Conservation (phyloP, 2,888 invertebrate species). For the Caenorhabditis afra region DNA sequence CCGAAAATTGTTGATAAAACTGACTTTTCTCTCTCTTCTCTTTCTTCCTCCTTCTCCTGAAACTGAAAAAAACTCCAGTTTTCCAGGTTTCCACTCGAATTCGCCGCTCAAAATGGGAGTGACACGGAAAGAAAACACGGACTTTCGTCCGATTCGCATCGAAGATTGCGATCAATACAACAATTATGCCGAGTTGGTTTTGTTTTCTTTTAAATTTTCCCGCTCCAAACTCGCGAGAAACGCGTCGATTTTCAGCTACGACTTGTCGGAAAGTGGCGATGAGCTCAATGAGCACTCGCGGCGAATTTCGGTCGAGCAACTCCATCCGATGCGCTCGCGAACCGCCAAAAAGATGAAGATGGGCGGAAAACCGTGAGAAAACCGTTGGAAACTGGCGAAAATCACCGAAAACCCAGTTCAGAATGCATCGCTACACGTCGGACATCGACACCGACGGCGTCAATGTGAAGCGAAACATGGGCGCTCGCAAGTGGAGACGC, state of each 20-base stretch:
- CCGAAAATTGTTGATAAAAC: no score
- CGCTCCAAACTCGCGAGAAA: no score
- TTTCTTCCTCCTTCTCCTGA: not conserved
- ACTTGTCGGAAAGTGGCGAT: constrained; percentile 63
- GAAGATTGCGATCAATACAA: constrained; percentile 66
- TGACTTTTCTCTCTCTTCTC: not conserved
- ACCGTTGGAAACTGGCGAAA: not conserved
- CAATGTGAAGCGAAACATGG: constrained; percentile 75
- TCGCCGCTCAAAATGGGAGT: constrained; percentile 61
- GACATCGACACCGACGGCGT: constrained; percentile 70
- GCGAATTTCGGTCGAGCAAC: constrained; percentile 48
- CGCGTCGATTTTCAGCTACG: constrained; percentile 68
- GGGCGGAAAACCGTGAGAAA: constrained; percentile 33
- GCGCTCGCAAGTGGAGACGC: constrained; percentile 76
- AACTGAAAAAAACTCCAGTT: no score
- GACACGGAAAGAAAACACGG: constrained; percentile 55
- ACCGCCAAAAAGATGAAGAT: constrained; percentile 38
- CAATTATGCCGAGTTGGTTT: constrained; percentile 73
- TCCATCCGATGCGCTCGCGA: constrained; percentile 25
- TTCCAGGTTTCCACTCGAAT: no score
- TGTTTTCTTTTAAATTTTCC: constrained; percentile 5
- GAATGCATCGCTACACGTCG: constrained; percentile 22
- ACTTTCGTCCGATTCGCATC: constrained; percentile 66
- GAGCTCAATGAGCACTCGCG: constrained; percentile 44
- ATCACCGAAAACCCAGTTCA: no score